Evolutionary conservation across 2,797 vertebrate genomes (phyloP), one percentile per base, ranked within the genome.

Genomic region (Enteromius argenteus): DNA sequence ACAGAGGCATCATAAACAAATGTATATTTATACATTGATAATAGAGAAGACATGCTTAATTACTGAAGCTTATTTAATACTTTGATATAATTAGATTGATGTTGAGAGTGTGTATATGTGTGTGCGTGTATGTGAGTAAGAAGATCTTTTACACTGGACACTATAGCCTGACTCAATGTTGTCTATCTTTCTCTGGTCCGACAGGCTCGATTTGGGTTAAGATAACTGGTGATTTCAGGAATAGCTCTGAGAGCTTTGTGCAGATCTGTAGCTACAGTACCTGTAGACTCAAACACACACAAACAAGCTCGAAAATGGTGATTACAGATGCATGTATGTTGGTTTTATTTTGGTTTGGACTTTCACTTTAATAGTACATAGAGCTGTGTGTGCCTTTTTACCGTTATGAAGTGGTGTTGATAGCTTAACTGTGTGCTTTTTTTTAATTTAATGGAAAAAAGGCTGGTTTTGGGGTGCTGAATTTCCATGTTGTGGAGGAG

Each of bases 291-390:
- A 98, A 95, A 97, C 96, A 94, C 95, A 96, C 96, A 97, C 96
- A 96, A 96, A 96, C 96, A 94, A 97, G 96, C 97, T 97, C 95
- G 94, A 96, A 97, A 79, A 98, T 97, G 98, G 98, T 98, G 98
- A 99, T 98, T 99, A 99, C 97, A 96, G 96, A 96, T 97, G 97
- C 98, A 99, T 98, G 98, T 97, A 98, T 94, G 97, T 99, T 97
- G 95, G 91, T 96, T 96, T 85, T 77, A 85, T 90, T 94, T 92
- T 90, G 90, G 91, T 90, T 91, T 94, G 90, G 80, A 90, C 87
- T 92, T 94, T 90, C 85, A 66, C 86, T 85, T 90, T 89, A 95
- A 95, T 98, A 98, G 97, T 95, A 93, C 93, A 91, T 98, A 98
- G 97, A 96, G 96, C 95, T 97, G 96, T 96, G 98, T 99, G 98